Evolutionary conservation across 2,797 vertebrate genomes (phyloP), one percentile per base, ranked within the genome.

Genomic region (Euthynnus affinis): DNA sequence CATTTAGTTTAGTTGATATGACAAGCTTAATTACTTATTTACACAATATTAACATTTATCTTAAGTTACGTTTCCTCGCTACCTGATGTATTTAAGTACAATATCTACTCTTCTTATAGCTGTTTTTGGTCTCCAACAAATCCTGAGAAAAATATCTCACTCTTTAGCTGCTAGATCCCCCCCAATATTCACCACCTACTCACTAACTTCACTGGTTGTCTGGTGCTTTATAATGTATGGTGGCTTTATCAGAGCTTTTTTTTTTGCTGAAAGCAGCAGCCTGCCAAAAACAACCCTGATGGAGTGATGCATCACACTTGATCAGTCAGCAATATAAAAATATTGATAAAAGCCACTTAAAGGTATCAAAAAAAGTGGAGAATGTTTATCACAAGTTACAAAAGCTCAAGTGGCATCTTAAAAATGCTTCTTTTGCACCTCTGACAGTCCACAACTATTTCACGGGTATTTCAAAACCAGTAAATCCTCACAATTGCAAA

Each of bases 221-320:
- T 25, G 8, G 7, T 62, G 60, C 23, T 27, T 8, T 0, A 5
- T 44, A 8, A 20, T n/a, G 56, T 20, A 12, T 1, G 22, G n/a
- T 8, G n/a, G 58, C n/a, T 40, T 60, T 23, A 20, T 49, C 17
- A 52, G 59, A 78, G 34, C 68, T 32, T 32, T 32, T 32, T 32
- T 32, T 32, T 32, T 29, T 52, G 56, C 17, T 13, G 40, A 29
- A 32, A 32, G 27, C 27, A 29, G 27, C 27, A 29, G 27, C 27
- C 3, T 29, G 22, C 23, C 18, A 23, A 60, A 62, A 22, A 42
- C 25, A 53, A 37, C 1, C 4, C 25, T 37, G 29, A 48, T 15
- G 22, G 4, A 46, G 44, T 46, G 44, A 46, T 17, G 14, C 13
- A 17, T 46, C 6, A 46, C 5, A 17, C 44, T 17, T 46, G 44